Conservation (phyloP, 2,113 vertebrate species). For the Menura novaehollandiae region DNA sequence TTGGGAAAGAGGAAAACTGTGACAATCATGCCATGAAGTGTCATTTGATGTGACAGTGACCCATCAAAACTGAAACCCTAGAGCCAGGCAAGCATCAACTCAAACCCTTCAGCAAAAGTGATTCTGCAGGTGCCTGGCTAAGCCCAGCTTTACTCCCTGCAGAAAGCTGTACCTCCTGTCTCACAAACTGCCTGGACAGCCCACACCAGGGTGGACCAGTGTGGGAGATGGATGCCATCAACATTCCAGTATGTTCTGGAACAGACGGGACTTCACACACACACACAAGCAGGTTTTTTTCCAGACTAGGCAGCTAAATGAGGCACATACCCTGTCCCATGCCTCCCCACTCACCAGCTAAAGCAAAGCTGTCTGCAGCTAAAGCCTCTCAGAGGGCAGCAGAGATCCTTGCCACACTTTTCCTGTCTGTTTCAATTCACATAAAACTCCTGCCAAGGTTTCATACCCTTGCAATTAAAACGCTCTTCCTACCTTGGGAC, state of each 20-base stretch:
- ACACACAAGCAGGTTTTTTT: neutral
- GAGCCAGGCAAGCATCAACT: neutral
- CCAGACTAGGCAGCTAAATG: neutral
- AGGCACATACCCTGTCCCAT: neutral
- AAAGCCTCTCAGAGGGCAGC: neutral
- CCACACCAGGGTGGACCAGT: neutral
- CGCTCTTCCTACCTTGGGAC: neutral
- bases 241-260: neutral
- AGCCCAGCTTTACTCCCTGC: neutral
- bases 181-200: neutral
- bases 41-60: neutral
- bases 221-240: neutral
- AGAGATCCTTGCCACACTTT: neutral
- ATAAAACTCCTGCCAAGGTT: neutral
- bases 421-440: neutral
- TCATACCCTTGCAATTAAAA: neutral
- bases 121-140: neutral
- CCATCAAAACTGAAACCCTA: neutral
- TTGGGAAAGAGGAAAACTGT: neutral
- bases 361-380: conserved; percentile 4
- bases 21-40: neutral
- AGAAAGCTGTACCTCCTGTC: neutral
- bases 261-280: neutral
- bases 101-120: accelerated
- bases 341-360: neutral